Evolutionary conservation across 2,888 invertebrate species (phyloP), one percentile per base, ranked within the genome.

Genomic region (Tachina grossa): DNA sequence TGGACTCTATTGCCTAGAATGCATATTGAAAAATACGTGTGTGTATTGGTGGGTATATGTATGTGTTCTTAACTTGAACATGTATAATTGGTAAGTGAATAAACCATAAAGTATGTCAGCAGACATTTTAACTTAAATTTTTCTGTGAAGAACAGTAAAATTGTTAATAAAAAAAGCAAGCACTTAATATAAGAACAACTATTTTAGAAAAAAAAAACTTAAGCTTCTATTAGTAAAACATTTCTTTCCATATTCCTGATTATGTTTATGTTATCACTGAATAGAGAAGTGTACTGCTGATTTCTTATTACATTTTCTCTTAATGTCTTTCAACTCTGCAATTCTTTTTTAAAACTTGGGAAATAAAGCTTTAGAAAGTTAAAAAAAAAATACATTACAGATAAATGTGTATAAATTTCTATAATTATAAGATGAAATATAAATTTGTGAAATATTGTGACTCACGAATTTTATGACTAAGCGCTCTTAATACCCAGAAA

Each of bases 41-140:
- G 8, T 9, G n/a, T n/a, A n/a, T 11, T 11, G n/a, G 9, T 66
- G 19, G 16, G 31, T 41, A 11, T 61, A n/a, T 10, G 2, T 16
- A 0, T 55, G 9, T 43, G 13, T 68, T 14, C 9, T 31, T 16
- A 13, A 59, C 19, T 41, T 2, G 9, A 13, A 59, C 19, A 51
- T 2, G 19, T 47, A 43, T 16, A 51, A 41, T n/a, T 45, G 9
- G 9, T 1, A 76, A 78, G 84, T 85, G 82, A 82, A 85, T 68
- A 85, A 69, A 80, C 84, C 51, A 11, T 45, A 65, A 78, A 85
- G 74, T 82, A 43, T 78, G 72, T 75, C 72, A 83, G 72, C 85
- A 83, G 79, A 76, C 71, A 76, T 59, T 61, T 10, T 63, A 72
- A 53, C 43, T 11, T 51, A 43, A 66, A 16, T 51, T 39, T 55